Base-by-base conservation (phyloP, 1,140 invertebrate genomes). In the Lasaia peninsularis region DNA sequence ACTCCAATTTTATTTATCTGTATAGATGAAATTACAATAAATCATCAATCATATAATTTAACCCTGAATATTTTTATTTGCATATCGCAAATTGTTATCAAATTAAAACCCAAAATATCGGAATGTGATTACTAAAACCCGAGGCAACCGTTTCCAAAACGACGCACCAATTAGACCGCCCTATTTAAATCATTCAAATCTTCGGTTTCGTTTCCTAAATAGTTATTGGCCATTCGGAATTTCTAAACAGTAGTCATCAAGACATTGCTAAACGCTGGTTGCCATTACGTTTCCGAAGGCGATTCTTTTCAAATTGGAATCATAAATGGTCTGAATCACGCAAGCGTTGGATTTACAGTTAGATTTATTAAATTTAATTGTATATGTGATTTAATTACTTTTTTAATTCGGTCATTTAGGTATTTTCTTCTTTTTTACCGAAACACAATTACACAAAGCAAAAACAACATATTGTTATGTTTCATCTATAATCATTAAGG, bases 211-310 rank as follows among this genome's bases (percentile, higher is more conserved):
- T 54, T 44, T 73, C 69, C 62, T 56, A 67, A 65, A 54, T 56
- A 69, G 62, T 61, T 60, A 70, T 78, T 74, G 67, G 31, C 49
- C 58, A 58, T 69, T 67, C 52, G 56, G 54, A 67, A 67, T 62
- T 58, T 35, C 49, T 61, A 53, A 67, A 77, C 73, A 75, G 75
- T 77, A 75, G 78, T 75, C 75, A 78, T 80, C 75, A 73, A 53
- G 37, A 61, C 60, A 71, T 75, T 73, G 73, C 60, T 75, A 73
- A 82, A 71, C 67, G 65, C 56, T 54, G 56, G 71, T 67, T 76
- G 68, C 70, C 71, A 76, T 73, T 81, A 52, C 56, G 35, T 69
- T 73, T 69, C 79, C 77, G 65, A 65, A 65, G 79, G 78, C 73
- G 62, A 71, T 78, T 67, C 56, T 53, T 58, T 67, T 67, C 55